Conservation (phyloP, 1,140 invertebrate genomes). For the Pomacea maculata region DNA sequence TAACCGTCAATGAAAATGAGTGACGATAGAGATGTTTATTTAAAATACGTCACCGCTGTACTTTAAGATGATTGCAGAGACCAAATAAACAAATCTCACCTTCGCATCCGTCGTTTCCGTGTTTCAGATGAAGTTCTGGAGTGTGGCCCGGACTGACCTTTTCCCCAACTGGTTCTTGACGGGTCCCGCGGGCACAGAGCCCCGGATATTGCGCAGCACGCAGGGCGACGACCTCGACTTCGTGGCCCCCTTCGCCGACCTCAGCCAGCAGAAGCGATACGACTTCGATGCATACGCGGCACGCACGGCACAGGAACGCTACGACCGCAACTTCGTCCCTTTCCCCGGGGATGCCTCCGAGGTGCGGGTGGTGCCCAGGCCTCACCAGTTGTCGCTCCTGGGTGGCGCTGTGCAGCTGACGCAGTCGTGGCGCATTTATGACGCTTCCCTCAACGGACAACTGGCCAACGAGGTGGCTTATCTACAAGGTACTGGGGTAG, state of each 20-base stretch:
- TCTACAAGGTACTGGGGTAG: not conserved
- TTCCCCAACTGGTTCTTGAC: slow-evolving; percentile 48
- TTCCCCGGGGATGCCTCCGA: not conserved
- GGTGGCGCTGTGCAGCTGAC: not conserved
- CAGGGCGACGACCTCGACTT: slow-evolving; percentile 33
- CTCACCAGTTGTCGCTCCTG: not conserved
- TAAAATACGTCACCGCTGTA: no score
- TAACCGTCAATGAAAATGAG: no score
- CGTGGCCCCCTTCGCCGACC: slow-evolving; percentile 35
- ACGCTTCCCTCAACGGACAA: not conserved
- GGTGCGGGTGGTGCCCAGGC: slow-evolving; percentile 25
- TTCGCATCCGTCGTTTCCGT: slow-evolving; percentile 12
- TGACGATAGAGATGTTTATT: no score
- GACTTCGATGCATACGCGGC: slow-evolving; percentile 10
- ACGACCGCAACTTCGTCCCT: slow-evolving; percentile 20
- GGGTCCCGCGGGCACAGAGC: slow-evolving; percentile 25
- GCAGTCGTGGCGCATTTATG: not conserved
- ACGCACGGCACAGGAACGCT: slow-evolving; percentile 15
- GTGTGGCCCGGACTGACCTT: slow-evolving; percentile 42
- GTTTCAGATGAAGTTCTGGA: slow-evolving; percentile 41
- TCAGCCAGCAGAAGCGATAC: slow-evolving; percentile 33
- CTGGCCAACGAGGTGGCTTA: not conserved
- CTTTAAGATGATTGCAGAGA: no score
- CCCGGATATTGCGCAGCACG: slow-evolving; percentile 31
- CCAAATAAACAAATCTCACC: no score